phyloP scores from a whole-genome alignment of 2,113 vertebrate genomes.

The Cisticola juncidis region DNA sequence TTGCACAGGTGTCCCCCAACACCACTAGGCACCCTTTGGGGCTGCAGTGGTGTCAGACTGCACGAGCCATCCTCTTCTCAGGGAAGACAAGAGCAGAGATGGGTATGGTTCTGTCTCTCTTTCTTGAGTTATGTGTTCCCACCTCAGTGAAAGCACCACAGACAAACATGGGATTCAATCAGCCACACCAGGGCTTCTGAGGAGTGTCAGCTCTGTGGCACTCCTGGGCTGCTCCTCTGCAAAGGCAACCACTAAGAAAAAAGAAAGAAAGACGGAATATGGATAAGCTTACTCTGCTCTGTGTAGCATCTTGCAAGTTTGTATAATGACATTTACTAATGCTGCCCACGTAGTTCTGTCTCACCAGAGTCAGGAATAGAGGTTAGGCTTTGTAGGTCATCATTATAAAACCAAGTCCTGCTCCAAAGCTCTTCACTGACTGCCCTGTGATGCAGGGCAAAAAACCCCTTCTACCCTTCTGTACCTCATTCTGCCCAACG shows the following conservation, averaged over 20 bases:
- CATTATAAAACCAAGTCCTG: neutral
- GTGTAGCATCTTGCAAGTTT: neutral
- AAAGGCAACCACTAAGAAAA: neutral
- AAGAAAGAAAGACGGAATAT: neutral
- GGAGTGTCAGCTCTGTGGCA: neutral
- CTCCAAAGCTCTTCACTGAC: neutral
- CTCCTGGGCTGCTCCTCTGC: neutral
- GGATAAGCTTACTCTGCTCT: neutral
- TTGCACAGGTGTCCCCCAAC: neutral
- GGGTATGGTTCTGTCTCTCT: neutral
- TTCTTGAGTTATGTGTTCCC: neutral
- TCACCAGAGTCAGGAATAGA: neutral
- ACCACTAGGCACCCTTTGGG: neutral
- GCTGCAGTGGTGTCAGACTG: neutral
- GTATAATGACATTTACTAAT: constrained; percentile 1
- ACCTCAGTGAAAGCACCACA: neutral
- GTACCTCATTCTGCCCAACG: neutral
- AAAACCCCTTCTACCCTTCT: neutral
- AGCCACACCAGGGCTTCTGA: neutral
- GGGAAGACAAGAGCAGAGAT: neutral
- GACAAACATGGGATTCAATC: neutral
- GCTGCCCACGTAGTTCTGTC: neutral
- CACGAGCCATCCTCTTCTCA: neutral
- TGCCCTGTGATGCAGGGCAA: neutral
- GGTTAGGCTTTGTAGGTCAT: neutral